Conservation (phyloP, 2,797 vertebrate species). For the Arrhamphus sclerolepis region DNA sequence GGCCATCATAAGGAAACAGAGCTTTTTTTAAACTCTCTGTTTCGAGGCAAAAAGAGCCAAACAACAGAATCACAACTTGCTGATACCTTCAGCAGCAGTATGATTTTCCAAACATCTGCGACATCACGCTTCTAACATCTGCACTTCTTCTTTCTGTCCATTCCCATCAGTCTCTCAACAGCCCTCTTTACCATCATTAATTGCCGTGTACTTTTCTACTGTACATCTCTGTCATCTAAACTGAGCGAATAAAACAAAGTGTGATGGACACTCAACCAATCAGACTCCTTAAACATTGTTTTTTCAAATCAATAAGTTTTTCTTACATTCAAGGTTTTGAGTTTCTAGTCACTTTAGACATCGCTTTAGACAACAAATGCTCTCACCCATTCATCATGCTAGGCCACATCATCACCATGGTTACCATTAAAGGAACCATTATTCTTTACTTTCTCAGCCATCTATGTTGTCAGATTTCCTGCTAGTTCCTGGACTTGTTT, state of each 20-base stretch:
- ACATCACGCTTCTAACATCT: conserved; percentile 7
- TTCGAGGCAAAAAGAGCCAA: conserved; percentile 18
- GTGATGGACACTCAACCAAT: neutral
- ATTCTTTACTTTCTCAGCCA: no score
- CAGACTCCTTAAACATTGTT: neutral
- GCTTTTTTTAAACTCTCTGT: conserved; percentile 4
- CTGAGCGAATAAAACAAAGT: neutral
- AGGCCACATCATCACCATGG: no score
- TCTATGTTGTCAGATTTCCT: no score
- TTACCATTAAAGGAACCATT: no score
- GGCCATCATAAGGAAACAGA: conserved; percentile 1
- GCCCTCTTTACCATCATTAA: conserved; percentile 3
- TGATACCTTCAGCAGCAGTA: conserved; percentile 4
- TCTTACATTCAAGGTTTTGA: no score
- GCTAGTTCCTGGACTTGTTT: no score
- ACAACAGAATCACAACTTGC: conserved; percentile 12
- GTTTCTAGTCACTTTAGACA: no score
- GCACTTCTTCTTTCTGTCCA: neutral
- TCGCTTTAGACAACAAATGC: no score
- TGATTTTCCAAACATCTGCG: conserved; percentile 18
- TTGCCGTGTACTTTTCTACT: conserved; percentile 3
- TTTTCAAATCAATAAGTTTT: no score
- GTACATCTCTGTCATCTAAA: conserved; percentile 14
- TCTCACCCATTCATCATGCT: no score
- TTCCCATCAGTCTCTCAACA: conserved; percentile 9